These are phyloP conservation scores for Cistogaster globosa DNA, from an alignment of 2,888 invertebrate species.

Conservation along the genomic window DNA sequence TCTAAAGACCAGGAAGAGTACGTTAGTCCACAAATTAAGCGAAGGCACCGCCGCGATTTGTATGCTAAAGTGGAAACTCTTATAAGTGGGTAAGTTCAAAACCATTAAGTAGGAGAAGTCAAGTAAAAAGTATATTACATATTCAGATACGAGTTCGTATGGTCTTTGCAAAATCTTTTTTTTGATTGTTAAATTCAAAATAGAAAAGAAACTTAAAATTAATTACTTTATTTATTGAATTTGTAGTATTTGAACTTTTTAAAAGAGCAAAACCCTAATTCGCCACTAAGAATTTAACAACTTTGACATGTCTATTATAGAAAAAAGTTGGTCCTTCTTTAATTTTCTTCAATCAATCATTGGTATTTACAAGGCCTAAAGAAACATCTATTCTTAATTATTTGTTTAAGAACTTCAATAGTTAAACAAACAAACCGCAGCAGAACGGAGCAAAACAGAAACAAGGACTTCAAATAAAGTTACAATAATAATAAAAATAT, in stretches of 20 bases:
- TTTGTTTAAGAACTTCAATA: neutral
- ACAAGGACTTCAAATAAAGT: neutral
- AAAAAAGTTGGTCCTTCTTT: neutral
- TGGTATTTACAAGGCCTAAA: neutral
- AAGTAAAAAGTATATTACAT: too few species aligned
- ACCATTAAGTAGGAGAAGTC: too few species aligned
- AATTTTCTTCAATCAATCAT: neutral
- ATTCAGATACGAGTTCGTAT: too few species aligned
- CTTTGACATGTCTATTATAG: too few species aligned
- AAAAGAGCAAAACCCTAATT: too few species aligned
- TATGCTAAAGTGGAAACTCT: constrained; percentile 88
- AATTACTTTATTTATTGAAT: too few species aligned
- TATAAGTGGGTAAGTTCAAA: constrained; percentile 86
- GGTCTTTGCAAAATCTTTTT: too few species aligned
- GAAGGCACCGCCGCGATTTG: constrained; percentile 87
- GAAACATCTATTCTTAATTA: neutral
- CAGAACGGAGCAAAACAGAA: neutral
- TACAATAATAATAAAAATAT: neutral
- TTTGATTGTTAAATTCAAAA: too few species aligned
- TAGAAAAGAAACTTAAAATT: too few species aligned
- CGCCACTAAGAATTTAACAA: too few species aligned
- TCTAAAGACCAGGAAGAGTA: constrained; percentile 73
- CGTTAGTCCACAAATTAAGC: constrained; percentile 83
- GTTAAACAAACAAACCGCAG: neutral
- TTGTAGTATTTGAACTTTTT: too few species aligned